Evolutionary conservation across 2,113 vertebrate genomes (phyloP).

Genomic region (Macroglossus sobrinus): DNA sequence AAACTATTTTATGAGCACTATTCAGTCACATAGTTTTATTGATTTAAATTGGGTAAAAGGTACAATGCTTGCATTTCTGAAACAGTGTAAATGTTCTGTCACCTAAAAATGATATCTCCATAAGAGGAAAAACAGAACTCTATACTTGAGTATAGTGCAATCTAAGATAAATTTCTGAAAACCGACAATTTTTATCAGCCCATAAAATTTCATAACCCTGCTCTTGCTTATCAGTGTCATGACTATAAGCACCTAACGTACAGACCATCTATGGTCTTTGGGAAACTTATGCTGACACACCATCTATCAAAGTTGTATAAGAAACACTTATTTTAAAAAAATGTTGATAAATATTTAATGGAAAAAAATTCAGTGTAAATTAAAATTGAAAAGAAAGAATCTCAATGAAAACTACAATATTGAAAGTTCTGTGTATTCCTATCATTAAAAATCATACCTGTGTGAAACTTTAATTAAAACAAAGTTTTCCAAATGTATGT

Average conservation of each 20-base stretch:
- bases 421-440: not conserved
- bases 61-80: not conserved
- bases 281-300: not conserved
- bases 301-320: not conserved
- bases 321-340: not conserved
- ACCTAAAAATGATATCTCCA: not conserved
- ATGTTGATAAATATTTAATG: not conserved
- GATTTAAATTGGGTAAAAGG: slow-evolving; percentile 24
- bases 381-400: not conserved
- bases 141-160: not conserved
- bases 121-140: slow-evolving; percentile 12
- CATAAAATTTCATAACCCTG: not conserved
- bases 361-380: not conserved
- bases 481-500: not conserved
- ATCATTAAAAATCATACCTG: not conserved
- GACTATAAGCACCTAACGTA: not conserved
- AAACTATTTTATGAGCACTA: not conserved
- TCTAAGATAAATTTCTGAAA: slow-evolving; percentile 4
- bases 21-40: not conserved
- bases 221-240: not conserved
- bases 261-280: not conserved
- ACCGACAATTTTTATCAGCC: not conserved
- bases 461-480: not conserved
- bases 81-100: not conserved
- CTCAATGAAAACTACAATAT: not conserved